phyloP scores from a whole-genome alignment of 2,888 invertebrate genomes.

The Morinoia aosen region DNA sequence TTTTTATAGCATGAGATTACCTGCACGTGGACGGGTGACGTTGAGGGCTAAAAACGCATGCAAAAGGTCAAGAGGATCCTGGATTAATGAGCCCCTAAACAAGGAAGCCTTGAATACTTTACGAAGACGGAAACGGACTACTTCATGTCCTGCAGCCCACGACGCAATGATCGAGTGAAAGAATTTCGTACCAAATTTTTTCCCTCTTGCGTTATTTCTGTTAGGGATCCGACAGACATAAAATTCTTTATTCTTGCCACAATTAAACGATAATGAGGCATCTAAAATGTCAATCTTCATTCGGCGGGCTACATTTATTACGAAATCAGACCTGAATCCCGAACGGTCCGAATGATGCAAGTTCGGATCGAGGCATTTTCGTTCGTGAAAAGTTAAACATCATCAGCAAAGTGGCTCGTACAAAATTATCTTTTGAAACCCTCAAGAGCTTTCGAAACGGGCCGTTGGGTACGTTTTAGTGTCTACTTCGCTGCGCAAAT shows the following conservation, averaged over 20 bases:
- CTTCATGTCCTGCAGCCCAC: neutral
- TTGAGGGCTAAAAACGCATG: neutral
- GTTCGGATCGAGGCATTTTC: neutral
- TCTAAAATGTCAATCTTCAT: neutral
- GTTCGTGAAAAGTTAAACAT: neutral
- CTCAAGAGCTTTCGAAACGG: neutral
- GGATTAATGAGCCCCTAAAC: conserved; percentile 8
- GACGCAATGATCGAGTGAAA: neutral
- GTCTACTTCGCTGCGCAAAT: neutral
- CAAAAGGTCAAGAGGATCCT: conserved; percentile 1
- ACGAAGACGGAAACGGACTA: conserved; percentile 17
- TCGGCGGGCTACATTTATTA: neutral
- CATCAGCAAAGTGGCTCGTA: neutral
- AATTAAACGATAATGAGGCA: neutral
- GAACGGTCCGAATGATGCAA: neutral
- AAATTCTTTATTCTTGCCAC: neutral
- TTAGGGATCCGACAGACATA: neutral
- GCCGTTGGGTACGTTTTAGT: neutral
- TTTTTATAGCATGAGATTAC: neutral
- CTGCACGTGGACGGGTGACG: neutral
- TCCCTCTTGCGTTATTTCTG: neutral
- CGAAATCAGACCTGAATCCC: neutral
- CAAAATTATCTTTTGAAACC: neutral
- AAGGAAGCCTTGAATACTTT: neutral
- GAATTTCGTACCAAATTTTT: neutral